A percentile compares a stretch with the other conserved stretches of the same genome.
Evolutionary conservation across 2,888 invertebrate species (phyloP).

Genomic region (Pyrochroa serraticornis): DNA sequence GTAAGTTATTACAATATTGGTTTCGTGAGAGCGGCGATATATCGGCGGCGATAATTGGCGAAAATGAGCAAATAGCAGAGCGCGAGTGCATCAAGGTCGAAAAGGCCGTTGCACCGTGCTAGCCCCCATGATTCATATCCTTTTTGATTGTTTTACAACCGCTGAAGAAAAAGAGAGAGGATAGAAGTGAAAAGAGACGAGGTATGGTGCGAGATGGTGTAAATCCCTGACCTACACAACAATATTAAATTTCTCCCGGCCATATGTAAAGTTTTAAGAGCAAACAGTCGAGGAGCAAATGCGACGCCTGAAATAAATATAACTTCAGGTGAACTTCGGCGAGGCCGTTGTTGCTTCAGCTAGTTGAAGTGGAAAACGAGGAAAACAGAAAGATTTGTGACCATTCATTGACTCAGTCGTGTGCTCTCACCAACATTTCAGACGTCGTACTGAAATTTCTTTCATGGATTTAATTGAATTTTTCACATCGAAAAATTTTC

Average conservation of each 20-base stretch:
- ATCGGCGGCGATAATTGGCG: too few species aligned
- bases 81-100: slow-evolving; percentile 8
- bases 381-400: slow-evolving; percentile 23
- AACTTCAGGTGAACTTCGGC: slow-evolving; percentile 48
- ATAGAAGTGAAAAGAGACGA: too few species aligned
- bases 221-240: slow-evolving; percentile 48
- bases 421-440: slow-evolving; percentile 22
- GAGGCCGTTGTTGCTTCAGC: slow-evolving; percentile 14
- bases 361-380: slow-evolving; percentile 10
- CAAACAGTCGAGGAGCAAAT: slow-evolving; percentile 24
- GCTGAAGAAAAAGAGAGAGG: not conserved
- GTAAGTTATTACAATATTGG: too few species aligned
- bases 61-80: too few species aligned
- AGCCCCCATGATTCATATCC: slow-evolving; percentile 44
- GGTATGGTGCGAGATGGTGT: slow-evolving; percentile 29
- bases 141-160: slow-evolving; percentile 40
- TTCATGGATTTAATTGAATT: slow-evolving; percentile 46
- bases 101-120: slow-evolving; percentile 17
- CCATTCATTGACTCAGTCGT: slow-evolving; percentile 8
- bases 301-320: slow-evolving; percentile 48
- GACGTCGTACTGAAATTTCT: slow-evolving; percentile 42
- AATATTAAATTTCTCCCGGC: slow-evolving; percentile 46
- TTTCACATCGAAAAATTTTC: too few species aligned
- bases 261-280: slow-evolving; percentile 36
- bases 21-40: too few species aligned